Conservation (phyloP, 2,888 invertebrate species). For the Cyaniris semiargus region DNA sequence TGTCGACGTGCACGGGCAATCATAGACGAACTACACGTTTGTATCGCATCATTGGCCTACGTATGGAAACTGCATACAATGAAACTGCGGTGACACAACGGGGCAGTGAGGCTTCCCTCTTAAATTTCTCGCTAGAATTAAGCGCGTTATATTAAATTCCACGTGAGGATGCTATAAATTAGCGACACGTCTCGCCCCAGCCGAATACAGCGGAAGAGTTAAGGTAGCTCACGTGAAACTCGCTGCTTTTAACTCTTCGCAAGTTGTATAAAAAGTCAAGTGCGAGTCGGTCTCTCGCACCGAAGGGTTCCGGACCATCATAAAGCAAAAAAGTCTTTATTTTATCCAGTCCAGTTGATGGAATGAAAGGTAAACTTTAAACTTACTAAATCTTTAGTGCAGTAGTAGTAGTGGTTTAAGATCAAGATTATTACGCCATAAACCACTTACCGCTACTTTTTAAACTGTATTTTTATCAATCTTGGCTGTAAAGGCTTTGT, state of each 20-base stretch:
- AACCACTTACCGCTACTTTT: too few species aligned
- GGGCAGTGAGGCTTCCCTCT: background rate
- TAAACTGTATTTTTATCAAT: background rate
- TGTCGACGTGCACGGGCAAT: too few species aligned
- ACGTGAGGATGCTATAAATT: conserved; percentile 61
- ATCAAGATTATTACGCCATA: too few species aligned
- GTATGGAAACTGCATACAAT: background rate
- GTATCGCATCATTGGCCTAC: too few species aligned
- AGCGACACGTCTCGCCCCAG: conserved; percentile 52
- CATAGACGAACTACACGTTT: too few species aligned
- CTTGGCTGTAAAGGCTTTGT: background rate
- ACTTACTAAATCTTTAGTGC: too few species aligned
- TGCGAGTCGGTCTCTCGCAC: too few species aligned
- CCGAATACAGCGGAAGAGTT: conserved; percentile 49
- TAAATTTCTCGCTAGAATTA: background rate
- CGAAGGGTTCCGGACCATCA: too few species aligned
- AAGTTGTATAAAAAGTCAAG: background rate
- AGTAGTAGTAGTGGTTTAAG: too few species aligned
- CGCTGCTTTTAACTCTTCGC: background rate
- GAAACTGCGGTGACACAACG: background rate
- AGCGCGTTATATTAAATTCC: conserved; percentile 59
- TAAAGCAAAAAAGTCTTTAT: too few species aligned
- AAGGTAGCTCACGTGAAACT: background rate
- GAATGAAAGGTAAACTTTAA: too few species aligned
- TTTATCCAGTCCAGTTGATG: too few species aligned